Base-by-base conservation (phyloP, 2,888 invertebrate species). In the Geotrupes spiniger region DNA sequence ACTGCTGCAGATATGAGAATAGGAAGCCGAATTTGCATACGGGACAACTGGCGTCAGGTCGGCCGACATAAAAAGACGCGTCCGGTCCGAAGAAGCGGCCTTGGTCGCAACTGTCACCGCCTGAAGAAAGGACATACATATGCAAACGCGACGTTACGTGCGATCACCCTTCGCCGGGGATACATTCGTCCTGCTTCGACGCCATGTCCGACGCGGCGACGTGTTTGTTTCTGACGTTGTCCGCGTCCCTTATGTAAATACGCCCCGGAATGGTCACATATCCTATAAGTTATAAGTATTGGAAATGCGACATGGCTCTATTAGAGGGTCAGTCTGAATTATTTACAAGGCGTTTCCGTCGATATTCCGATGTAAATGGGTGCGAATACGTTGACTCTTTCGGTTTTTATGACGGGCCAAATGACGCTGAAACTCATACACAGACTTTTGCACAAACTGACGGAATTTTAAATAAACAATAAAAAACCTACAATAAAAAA, bases 321-420 rank as follows among this genome's bases (percentile, higher is more conserved):
- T 68, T 68, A 70, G 69, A 64, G 68, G 70, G 68, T 66, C 65
- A 65, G 64, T 38, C 50, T 70, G 71, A 71, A 71, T 71, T 71
- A 71, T 71, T 71, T 71, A 71, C 70, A 69, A 68, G 70, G 67
- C 64, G 62, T 61, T 69, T 69, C 66, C 69, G 62, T 48, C 53
- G 60, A 65, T 63, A 70, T 70, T 66, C 60, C 55, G 58, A 67
- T 65, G 64, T 59, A 69, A 68, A 70, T 67, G 60, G 60, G 54
- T 56, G 51, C 59, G 61, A 64, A 63, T 66, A 60, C 61, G 60
- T 65, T 63, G 62, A 59, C 62, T 62, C 53, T 58, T 58, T 60
- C 59, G 52, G 56, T 64, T 66, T 65, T 66, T 63, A 57, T 46
- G 11, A 40, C 27, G 14, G 11, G 14, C 8, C 33, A 33, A 33